These are phyloP conservation scores for Meliscaeva auricollis DNA, from an alignment of 2,888 invertebrate genomes.

Conservation along the genomic window DNA sequence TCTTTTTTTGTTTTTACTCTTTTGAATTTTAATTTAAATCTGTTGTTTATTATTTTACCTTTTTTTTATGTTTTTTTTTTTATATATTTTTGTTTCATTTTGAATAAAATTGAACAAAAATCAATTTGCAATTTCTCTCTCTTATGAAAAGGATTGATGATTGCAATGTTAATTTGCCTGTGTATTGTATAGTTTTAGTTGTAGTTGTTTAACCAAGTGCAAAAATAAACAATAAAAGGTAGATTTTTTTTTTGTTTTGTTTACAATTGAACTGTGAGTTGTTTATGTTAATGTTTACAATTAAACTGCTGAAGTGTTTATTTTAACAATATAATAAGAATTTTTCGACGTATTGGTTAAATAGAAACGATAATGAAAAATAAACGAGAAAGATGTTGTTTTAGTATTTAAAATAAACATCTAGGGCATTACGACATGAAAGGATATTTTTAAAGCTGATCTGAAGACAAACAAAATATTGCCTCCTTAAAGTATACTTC, in stretches of 20 bases:
- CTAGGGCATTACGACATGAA: too few species aligned
- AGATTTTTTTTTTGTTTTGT: background rate
- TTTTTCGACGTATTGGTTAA: background rate
- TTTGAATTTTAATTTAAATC: slow-evolving; percentile 36
- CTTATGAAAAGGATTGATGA: slow-evolving; percentile 35
- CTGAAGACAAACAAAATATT: too few species aligned
- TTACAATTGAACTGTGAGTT: background rate
- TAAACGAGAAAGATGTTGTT: background rate
- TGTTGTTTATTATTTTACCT: slow-evolving; percentile 31
- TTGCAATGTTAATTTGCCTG: slow-evolving; percentile 31
- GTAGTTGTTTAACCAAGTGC: slow-evolving; percentile 19
- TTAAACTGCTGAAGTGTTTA: slow-evolving; percentile 12
- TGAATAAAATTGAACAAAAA: slow-evolving; percentile 37
- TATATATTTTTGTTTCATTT: background rate
- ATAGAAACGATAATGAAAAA: too few species aligned
- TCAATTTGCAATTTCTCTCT: slow-evolving; percentile 32
- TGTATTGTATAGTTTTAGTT: background rate
- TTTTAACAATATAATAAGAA: background rate
- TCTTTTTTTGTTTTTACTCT: background rate
- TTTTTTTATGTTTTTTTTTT: background rate
- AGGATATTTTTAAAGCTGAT: too few species aligned
- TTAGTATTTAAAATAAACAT: too few species aligned
- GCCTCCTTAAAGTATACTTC: too few species aligned
- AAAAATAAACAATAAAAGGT: slow-evolving; percentile 24
- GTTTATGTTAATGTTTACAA: slow-evolving; percentile 9